Evolutionary conservation across 1,140 invertebrate species (phyloP).

Genomic region (Scaptodrosophila lebanonensis): DNA sequence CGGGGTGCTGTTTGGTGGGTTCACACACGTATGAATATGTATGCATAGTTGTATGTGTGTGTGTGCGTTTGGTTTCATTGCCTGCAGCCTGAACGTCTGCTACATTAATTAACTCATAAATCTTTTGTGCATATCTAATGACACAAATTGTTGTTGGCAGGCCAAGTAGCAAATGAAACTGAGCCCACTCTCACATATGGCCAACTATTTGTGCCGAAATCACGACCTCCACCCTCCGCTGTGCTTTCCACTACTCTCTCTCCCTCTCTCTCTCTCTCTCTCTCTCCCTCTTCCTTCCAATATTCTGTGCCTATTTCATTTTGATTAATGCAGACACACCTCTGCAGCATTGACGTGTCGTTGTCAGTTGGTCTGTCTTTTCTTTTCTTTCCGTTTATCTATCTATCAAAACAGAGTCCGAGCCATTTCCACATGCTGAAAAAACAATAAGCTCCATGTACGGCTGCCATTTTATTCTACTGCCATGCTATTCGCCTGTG

Average conservation of each 20-base stretch:
- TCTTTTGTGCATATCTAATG: slow-evolving; percentile 66
- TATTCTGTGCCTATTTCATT: slow-evolving; percentile 24
- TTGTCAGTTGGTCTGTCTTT: slow-evolving; percentile 39
- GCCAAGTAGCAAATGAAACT: slow-evolving; percentile 14
- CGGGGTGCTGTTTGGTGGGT: too few species aligned
- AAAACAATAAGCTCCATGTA: too few species aligned
- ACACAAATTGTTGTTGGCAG: slow-evolving; percentile 51
- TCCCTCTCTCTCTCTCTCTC: too few species aligned
- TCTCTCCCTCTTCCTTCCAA: too few species aligned
- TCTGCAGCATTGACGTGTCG: slow-evolving; percentile 59
- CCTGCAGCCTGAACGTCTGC: slow-evolving; percentile 11
- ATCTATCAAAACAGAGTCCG: slow-evolving; percentile 55
- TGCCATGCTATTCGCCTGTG: too few species aligned
- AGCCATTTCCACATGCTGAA: slow-evolving; percentile 57
- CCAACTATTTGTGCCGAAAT: slow-evolving; percentile 60
- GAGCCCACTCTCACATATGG: slow-evolving; percentile 26
- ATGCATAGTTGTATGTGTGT: too few species aligned
- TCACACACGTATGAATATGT: too few species aligned
- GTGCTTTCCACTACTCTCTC: too few species aligned
- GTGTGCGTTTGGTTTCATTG: background rate
- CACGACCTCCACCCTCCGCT: too few species aligned
- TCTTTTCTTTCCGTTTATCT: slow-evolving; percentile 27
- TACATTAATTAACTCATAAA: slow-evolving; percentile 72
- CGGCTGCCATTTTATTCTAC: too few species aligned
- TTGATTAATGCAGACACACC: slow-evolving; percentile 61